Percentiles rank a stretch among this genome's conserved stretches.
These are phyloP conservation scores for Heliconius hermathena DNA, from an alignment of 1,140 invertebrate genomes.

Conservation along the genomic window DNA sequence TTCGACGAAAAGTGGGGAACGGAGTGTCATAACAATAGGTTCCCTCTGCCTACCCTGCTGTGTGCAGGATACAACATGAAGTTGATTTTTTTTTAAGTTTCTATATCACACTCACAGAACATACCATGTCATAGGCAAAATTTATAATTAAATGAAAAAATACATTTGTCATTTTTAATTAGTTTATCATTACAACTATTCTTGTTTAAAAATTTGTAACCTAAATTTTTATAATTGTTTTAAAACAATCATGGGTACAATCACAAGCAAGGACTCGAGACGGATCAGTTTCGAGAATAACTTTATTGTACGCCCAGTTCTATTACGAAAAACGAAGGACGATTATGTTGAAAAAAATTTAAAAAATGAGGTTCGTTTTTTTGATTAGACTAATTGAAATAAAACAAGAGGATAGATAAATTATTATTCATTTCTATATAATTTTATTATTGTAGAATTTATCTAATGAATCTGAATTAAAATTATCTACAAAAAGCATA, in stretches of 20 bases:
- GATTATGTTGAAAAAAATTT: slow-evolving; percentile 48
- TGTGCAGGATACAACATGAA: no score
- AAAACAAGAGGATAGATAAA: neutral
- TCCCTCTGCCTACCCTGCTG: no score
- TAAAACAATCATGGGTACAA: slow-evolving; percentile 54
- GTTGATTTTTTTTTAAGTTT: neutral
- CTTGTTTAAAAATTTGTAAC: neutral
- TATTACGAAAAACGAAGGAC: slow-evolving; percentile 58
- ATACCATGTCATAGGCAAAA: neutral
- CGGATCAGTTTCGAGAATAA: slow-evolving; percentile 74
- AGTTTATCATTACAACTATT: neutral
- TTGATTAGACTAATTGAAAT: no score
- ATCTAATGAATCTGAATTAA: slow-evolving; percentile 44
- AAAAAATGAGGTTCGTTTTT: slow-evolving; percentile 50
- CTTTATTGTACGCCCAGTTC: slow-evolving; percentile 52
- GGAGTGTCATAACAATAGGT: no score
- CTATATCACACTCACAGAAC: neutral
- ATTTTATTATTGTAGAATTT: neutral
- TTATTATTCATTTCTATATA: no score
- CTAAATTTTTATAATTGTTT: slow-evolving; percentile 2
- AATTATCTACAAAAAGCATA: slow-evolving; percentile 45
- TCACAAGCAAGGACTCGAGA: slow-evolving; percentile 62
- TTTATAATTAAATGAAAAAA: neutral
- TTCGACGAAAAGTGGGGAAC: no score
- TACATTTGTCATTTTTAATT: slow-evolving; percentile 2